Percentiles rank a stretch among this genome's conserved stretches.
phyloP scores from a whole-genome alignment of 2,113 vertebrate species.

The Elephantulus edwardii region DNA sequence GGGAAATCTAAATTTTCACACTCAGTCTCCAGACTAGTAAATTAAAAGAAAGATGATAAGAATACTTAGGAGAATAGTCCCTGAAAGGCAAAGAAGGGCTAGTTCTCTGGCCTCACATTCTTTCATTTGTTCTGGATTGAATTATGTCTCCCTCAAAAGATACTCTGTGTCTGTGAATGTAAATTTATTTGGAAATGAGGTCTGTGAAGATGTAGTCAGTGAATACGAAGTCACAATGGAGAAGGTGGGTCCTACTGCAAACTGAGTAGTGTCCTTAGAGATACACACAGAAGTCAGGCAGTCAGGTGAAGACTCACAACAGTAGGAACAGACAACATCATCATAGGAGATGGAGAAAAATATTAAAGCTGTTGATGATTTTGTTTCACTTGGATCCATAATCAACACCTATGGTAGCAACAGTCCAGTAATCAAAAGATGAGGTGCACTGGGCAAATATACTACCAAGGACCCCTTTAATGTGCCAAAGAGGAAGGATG shows the following conservation, averaged over 20 bases:
- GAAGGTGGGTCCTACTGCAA: neutral
- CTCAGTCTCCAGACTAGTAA: slow-evolving; percentile 36
- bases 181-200: neutral
- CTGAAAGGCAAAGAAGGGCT: neutral
- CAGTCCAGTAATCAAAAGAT: no score
- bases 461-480: no score
- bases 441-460: no score
- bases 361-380: no score
- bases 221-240: neutral
- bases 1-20: slow-evolving; percentile 60
- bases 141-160: neutral
- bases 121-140: neutral
- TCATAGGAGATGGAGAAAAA: no score
- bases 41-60: neutral
- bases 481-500: no score
- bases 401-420: no score
- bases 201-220: neutral
- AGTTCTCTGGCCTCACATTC: neutral
- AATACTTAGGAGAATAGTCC: neutral
- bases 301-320: neutral
- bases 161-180: neutral
- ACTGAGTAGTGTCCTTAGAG: neutral
- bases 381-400: no score
- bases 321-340: no score
- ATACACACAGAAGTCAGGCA: neutral